phyloP scores from a whole-genome alignment of 2,797 vertebrate species.

The Sciurus vulgaris region DNA sequence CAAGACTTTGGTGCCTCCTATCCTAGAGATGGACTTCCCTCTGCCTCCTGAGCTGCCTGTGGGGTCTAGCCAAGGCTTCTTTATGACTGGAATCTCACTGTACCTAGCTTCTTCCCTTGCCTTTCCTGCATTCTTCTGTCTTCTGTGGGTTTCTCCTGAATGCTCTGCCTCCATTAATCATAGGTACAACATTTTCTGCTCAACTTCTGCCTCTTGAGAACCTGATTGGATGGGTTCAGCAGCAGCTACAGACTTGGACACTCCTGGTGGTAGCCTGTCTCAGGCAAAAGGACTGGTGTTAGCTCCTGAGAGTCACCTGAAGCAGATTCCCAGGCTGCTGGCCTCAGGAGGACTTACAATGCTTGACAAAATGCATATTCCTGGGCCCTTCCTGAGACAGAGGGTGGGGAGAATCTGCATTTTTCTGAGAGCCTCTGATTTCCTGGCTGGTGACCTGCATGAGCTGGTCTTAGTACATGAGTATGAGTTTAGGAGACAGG shows the following conservation, averaged over 20 bases:
- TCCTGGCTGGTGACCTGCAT: not conserved
- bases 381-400: not conserved
- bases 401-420: not conserved
- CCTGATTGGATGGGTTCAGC: not conserved
- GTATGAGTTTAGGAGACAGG: not conserved
- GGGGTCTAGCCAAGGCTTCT: not conserved
- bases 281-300: not conserved
- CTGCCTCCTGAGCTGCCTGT: accelerated
- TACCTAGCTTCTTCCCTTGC: too few relatives aligned
- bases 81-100: not conserved
- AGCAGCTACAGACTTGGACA: not conserved
- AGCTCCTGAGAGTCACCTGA: not conserved
- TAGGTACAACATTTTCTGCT: not conserved
- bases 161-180: not conserved
- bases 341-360: not conserved
- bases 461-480: not conserved
- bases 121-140: not conserved
- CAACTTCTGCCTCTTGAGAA: not conserved
- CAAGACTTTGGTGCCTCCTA: not conserved
- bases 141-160: not conserved
- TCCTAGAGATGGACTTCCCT: not conserved
- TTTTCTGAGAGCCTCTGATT: not conserved
- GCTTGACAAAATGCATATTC: not conserved
- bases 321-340: not conserved
- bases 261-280: not conserved